Evolutionary conservation across 2,113 vertebrate species (phyloP), one percentile per base, ranked within the genome.

Genomic region (Pionites leucogaster): DNA sequence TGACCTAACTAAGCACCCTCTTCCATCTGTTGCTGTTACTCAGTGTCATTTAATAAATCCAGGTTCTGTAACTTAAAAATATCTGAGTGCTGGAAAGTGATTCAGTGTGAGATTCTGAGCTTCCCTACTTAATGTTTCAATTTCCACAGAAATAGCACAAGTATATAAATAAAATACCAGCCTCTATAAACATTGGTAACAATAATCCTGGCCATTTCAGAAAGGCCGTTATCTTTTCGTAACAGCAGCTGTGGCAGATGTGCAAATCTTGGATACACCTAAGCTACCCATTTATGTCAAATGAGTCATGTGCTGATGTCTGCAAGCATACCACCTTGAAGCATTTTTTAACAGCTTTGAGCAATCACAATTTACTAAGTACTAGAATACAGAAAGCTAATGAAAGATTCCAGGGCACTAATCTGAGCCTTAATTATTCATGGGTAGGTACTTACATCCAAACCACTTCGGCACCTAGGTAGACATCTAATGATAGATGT

Each of bases 141-240:
- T 2, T 71, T 42, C 57, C 35, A 42, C 0, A 9, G 44, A 64
- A 42, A 68, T 1, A 25, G 25, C 37, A 24, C 2, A 41, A 47
- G 18, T 19, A 22, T n/a, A 55, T n/a, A 35, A 41, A 37, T 22
- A 27, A 84, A 67, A 37, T 9, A 11, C 13, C 17, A 75, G 4
- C 13, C 57, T 59, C 33, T 59, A 35, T 25, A 28, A 41, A 57
- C 24, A 22, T 5, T 11, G 35, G 14, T 13, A 37, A 27, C 15
- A 47, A 9, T 27, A 41, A 2, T 47, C 25, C 69, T 35, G 50
- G 44, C 33, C 7, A 18, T 31, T 24, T 29, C 47, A 46, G 50
- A 55, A 39, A 28, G 13, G 23, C 19, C 0, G 0, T 3, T 4
- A 14, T 25, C 47, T 28, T 31, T 20, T 41, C 57, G 9, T 6